These are phyloP conservation scores for Drosophila neotestacea DNA, from an alignment of 2,888 invertebrate genomes.

Conservation along the genomic window DNA sequence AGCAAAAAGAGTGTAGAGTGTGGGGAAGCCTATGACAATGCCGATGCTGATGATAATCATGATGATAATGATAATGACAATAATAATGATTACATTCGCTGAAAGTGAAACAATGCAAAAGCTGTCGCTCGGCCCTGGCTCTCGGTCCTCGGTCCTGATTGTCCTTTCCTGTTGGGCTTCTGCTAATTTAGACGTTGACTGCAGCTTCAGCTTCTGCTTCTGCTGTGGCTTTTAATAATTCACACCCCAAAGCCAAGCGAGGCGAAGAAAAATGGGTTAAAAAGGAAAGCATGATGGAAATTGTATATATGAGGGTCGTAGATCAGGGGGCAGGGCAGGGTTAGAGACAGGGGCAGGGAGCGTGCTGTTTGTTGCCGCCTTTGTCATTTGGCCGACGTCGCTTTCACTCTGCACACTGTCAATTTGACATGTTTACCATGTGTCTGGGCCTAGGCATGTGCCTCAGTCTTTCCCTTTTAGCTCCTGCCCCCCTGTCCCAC, in stretches of 20 bases:
- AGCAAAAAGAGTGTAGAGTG: background rate
- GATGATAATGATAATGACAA: slow-evolving; percentile 50
- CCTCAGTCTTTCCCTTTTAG: slow-evolving; percentile 2
- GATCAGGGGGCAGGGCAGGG: slow-evolving; percentile 5
- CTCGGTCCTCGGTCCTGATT: slow-evolving; percentile 9
- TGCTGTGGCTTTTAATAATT: slow-evolving; percentile 76
- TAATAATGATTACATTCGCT: slow-evolving; percentile 63
- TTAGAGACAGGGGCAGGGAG: slow-evolving; percentile 18
- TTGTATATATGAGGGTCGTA: slow-evolving; percentile 17
- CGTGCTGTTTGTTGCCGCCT: slow-evolving; percentile 46
- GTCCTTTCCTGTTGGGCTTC: slow-evolving; percentile 42
- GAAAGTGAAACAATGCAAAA: slow-evolving; percentile 75
- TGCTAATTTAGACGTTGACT: slow-evolving; percentile 74
- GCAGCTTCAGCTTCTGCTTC: slow-evolving; percentile 18
- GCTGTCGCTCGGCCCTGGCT: slow-evolving; percentile 29
- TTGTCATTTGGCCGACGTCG: slow-evolving; percentile 72
- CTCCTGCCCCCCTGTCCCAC: slow-evolving; percentile 1
- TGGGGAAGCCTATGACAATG: slow-evolving; percentile 54
- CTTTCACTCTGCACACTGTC: slow-evolving; percentile 74
- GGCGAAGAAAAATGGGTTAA: slow-evolving; percentile 67
- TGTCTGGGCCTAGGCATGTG: slow-evolving; percentile 64
- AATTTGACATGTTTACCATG: slow-evolving; percentile 82
- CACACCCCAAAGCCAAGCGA: slow-evolving; percentile 66
- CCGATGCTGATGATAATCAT: slow-evolving; percentile 47
- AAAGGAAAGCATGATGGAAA: slow-evolving; percentile 48